These are phyloP conservation scores for Heterotis niloticus DNA, from an alignment of 2,113 vertebrate genomes.

Conservation along the genomic window DNA sequence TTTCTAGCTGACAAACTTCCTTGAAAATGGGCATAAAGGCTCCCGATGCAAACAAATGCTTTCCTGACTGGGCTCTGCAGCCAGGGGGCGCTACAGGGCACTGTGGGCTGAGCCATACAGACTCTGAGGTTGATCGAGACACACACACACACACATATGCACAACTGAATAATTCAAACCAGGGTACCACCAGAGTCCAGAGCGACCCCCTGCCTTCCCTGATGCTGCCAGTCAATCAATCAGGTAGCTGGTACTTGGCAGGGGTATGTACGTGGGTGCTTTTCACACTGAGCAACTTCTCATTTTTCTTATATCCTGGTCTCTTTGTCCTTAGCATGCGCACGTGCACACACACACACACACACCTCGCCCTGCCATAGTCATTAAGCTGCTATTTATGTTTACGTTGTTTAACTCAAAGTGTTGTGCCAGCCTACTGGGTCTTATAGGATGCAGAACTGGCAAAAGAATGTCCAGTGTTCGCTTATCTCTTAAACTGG, in stretches of 20 bases:
- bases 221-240: no score
- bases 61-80: conserved; percentile 27
- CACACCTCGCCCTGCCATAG: no score
- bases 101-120: no score
- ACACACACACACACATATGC: neutral
- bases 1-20: conserved; percentile 60
- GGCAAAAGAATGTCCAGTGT: neutral
- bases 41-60: conserved; percentile 23
- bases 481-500: neutral
- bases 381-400: neutral
- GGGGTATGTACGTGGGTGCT: no score
- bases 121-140: neutral
- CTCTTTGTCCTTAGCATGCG: no score
- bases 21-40: conserved; percentile 57
- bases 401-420: neutral
- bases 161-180: no score
- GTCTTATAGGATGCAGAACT: neutral
- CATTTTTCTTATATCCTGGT: no score
- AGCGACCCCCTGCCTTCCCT: no score
- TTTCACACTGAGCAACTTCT: no score
- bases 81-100: neutral
- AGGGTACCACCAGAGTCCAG: no score
- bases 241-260: neutral
- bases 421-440: neutral
- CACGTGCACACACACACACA: no score